Conservation (phyloP, 2,113 vertebrate species). For the Anarhynchus alexandrinus region DNA sequence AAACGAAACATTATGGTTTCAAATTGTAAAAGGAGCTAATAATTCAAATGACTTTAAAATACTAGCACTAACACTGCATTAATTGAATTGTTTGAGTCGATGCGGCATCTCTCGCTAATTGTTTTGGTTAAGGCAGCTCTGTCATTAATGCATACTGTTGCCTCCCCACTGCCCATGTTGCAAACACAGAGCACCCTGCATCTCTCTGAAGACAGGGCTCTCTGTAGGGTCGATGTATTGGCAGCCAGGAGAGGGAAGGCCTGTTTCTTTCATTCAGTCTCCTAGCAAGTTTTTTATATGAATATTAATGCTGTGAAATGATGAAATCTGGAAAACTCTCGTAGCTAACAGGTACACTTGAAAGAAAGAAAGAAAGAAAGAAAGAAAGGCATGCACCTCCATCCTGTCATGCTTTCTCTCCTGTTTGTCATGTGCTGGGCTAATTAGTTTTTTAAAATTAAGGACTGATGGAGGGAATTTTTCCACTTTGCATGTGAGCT, state of each 20-base stretch:
- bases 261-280: not conserved
- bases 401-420: not conserved
- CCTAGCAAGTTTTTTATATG: not conserved
- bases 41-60: not conserved
- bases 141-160: not conserved
- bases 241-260: not conserved
- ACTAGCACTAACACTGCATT: not conserved
- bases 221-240: not conserved
- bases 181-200: not conserved
- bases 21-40: slow-evolving; percentile 14
- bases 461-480: not conserved
- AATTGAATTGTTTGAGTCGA: slow-evolving; percentile 4
- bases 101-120: not conserved
- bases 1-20: not conserved
- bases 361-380: not conserved
- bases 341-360: not conserved
- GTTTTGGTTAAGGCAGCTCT: not conserved
- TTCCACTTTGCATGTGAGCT: not conserved
- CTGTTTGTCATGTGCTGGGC: not conserved
- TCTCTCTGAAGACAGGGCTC: not conserved
- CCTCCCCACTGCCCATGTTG: not conserved
- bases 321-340: not conserved
- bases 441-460: not conserved
- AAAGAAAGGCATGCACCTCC: not conserved
- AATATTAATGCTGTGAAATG: not conserved